Conservation (phyloP, 2,888 invertebrate species). For the Leucozona laternaria region DNA sequence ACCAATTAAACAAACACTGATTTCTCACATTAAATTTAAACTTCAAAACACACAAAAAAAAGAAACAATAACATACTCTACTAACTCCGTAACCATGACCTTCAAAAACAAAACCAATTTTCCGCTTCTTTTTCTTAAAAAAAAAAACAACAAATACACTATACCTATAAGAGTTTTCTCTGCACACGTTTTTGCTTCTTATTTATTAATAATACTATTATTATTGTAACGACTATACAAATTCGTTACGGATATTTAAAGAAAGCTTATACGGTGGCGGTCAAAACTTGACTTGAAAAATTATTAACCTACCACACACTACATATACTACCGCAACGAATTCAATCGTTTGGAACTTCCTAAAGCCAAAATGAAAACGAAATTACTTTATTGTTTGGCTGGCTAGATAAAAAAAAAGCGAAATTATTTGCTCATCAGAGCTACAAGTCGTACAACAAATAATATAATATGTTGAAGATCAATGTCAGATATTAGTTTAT, state of each 20-base stretch:
- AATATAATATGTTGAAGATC: constrained; percentile 57
- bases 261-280: constrained; percentile 64
- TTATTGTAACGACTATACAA: constrained; percentile 52
- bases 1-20: not conserved
- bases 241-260: constrained; percentile 72
- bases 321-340: constrained; percentile 47
- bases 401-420: constrained; percentile 35
- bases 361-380: constrained; percentile 61
- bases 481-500: constrained; percentile 61
- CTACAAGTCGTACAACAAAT: constrained; percentile 25
- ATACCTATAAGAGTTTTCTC: constrained; percentile 30
- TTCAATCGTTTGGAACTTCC: constrained; percentile 69
- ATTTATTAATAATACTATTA: constrained; percentile 17
- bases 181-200: constrained; percentile 27
- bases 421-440: constrained; percentile 75
- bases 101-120: constrained; percentile 68
- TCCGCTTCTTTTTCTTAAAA: constrained; percentile 66
- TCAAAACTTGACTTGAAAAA: constrained; percentile 35
- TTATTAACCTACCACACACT: not conserved
- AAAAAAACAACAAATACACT: too few relatives aligned
- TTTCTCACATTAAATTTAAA: not conserved
- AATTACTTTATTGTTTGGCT: constrained; percentile 49
- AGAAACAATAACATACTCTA: constrained; percentile 65
- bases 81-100: constrained; percentile 71
- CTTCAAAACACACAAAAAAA: constrained; percentile 23